A percentile compares a stretch with the other conserved stretches of the same genome.
phyloP scores from a whole-genome alignment of 2,888 invertebrate species.

The Hemistola chrysoprasaria region DNA sequence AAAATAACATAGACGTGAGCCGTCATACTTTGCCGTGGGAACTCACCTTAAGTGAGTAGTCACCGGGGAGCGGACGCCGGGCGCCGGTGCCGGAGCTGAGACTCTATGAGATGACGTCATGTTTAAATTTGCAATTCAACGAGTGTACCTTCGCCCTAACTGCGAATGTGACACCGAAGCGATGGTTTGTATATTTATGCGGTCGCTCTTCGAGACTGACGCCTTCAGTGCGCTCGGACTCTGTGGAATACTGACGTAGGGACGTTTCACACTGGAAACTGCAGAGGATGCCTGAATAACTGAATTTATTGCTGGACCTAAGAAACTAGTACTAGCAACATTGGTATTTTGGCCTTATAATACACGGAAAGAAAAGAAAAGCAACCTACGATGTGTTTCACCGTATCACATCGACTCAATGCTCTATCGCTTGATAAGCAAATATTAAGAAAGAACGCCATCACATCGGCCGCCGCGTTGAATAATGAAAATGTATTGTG shows the following conservation, averaged over 20 bases:
- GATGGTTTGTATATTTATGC: background rate
- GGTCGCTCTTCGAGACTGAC: slow-evolving; percentile 6
- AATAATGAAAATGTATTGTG: slow-evolving; percentile 29
- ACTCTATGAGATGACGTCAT: slow-evolving; percentile 37
- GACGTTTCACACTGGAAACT: slow-evolving; percentile 36
- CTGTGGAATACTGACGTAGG: too few species aligned
- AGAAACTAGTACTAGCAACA: too few species aligned
- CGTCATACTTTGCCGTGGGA: slow-evolving; percentile 12
- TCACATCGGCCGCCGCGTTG: slow-evolving; percentile 3
- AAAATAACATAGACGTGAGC: slow-evolving; percentile 17
- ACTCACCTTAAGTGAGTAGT: slow-evolving; percentile 18
- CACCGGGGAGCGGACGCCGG: slow-evolving; percentile 20
- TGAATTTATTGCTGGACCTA: too few species aligned
- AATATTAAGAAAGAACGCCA: slow-evolving; percentile 3
- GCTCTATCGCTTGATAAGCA: too few species aligned
- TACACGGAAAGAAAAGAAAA: too few species aligned
- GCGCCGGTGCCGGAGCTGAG: slow-evolving; percentile 3
- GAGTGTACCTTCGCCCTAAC: slow-evolving; percentile 41
- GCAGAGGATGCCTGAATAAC: slow-evolving; percentile 23
- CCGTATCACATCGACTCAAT: too few species aligned
- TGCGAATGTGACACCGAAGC: slow-evolving; percentile 35
- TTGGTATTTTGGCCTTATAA: too few species aligned
- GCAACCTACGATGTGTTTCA: too few species aligned
- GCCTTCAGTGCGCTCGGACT: too few species aligned
- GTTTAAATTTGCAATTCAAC: slow-evolving; percentile 69